Base-by-base conservation (phyloP, 2,888 invertebrate genomes). In the Ptychoptera albimana region DNA sequence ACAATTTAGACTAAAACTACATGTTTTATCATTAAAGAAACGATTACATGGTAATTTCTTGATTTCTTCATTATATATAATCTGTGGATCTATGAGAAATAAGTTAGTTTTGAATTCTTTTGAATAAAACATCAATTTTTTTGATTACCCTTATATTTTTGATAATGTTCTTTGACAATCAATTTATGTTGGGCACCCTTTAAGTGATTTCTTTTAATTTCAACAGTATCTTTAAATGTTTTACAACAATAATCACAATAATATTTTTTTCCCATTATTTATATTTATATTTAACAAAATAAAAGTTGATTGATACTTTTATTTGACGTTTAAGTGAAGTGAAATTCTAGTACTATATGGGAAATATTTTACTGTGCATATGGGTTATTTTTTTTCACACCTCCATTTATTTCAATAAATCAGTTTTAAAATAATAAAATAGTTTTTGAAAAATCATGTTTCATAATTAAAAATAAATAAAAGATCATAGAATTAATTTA, bases 241-340 rank as follows among this genome's bases (percentile, higher is more conserved):
- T 64, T 63, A 31, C 54, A 50, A 41, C 64, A 64, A 45, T 64
- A 64, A 48, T 64, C 63, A 45, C 64, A 64, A 44, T 54, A 63
- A 53, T 61, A 64, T 49, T 59, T 64, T 51, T 57, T 61, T 1
- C 60, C 60, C 63, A 63, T 63, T 59, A 23, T 23, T 23, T 23
- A 23, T 23, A 5, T 23, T 23, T 23, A 23, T 23, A 3, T 5
- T 5, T 23, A 23, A 23, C 23, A 23, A 23, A 23, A 23, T 23
- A 23, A 3, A 5, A 5, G 23, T 23, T 23, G 23, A 23, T n/a
- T n/a, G n/a, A n/a, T n/a, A n/a, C 23, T 23, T 5, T 23, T 5
- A 23, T 23, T 7, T 23, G 23, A 23, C 23, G 23, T 23, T 23
- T 23, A 23, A 7, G 7, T 23, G 23, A 5, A 23, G 23, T 23